Evolutionary conservation across 2,888 invertebrate species (phyloP).

Genomic region (Drosophila ustulata): DNA sequence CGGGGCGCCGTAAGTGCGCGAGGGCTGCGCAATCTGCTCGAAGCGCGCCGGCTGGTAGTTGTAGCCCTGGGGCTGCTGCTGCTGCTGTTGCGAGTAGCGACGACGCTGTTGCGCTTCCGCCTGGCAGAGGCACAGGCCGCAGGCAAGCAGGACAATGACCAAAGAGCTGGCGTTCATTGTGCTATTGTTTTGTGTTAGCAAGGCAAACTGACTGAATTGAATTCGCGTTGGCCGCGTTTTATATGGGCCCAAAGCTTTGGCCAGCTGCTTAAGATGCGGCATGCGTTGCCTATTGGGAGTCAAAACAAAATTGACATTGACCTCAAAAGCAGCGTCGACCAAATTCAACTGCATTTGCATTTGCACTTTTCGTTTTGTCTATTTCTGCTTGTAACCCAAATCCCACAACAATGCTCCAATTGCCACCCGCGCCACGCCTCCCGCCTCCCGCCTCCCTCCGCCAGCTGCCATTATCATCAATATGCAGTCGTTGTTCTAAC

Average conservation of each 20-base stretch:
- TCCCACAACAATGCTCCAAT: constrained; percentile 23
- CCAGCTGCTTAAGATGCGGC: constrained; percentile 62
- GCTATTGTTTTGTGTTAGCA: neutral
- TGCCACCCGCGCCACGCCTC: neutral
- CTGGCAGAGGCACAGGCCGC: constrained; percentile 38
- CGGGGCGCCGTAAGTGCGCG: constrained; percentile 59
- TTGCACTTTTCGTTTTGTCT: constrained; percentile 17
- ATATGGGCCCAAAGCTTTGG: constrained; percentile 38
- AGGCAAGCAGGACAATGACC: constrained; percentile 44
- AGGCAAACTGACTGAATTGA: constrained; percentile 28
- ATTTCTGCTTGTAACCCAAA: constrained; percentile 6
- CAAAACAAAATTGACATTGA: constrained; percentile 71
- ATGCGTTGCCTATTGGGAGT: constrained; percentile 22
- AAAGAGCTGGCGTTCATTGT: constrained; percentile 61
- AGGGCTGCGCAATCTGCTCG: constrained; percentile 49
- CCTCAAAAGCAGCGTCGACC: constrained; percentile 50
- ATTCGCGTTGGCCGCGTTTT: constrained; percentile 39
- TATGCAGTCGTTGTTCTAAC: constrained; percentile 73
- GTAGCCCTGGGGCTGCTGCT: constrained; percentile 63
- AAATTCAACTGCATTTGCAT: constrained; percentile 36
- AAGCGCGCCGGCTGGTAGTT: constrained; percentile 70
- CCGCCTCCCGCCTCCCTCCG: neutral
- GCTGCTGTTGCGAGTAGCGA: constrained; percentile 51
- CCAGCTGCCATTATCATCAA: constrained; percentile 56
- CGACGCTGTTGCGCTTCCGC: constrained; percentile 45